A percentile compares a stretch with the other conserved stretches of the same genome.
Conservation (phyloP, 2,888 invertebrate genomes). For the Tridacna crocea region DNA sequence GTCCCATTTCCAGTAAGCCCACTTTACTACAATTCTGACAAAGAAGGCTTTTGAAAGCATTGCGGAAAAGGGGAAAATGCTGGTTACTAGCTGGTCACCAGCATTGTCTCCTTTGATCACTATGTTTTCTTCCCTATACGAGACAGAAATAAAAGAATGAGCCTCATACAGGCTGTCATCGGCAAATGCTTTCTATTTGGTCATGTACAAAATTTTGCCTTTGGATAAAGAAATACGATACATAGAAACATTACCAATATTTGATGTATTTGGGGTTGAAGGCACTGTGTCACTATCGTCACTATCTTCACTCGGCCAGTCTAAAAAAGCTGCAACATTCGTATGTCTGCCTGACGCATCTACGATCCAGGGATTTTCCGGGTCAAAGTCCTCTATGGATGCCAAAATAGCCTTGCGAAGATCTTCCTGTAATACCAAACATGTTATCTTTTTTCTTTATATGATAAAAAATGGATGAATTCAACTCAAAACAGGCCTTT, state of each 20-base stretch:
- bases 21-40: not conserved
- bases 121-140: too few relatives aligned
- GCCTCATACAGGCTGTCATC: too few relatives aligned
- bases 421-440: constrained; percentile 77
- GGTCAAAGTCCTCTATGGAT: constrained; percentile 85
- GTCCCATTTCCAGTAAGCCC: not conserved
- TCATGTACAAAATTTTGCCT: too few relatives aligned
- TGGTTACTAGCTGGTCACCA: too few relatives aligned
- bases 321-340: constrained; percentile 86
- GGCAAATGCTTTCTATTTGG: too few relatives aligned
- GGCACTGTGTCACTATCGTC: constrained; percentile 60
- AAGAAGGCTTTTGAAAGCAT: not conserved
- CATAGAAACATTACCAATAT: constrained; percentile 2
- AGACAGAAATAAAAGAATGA: too few relatives aligned
- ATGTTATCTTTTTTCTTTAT: too few relatives aligned
- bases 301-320: constrained; percentile 87
- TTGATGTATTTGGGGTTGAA: constrained; percentile 37
- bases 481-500: too few relatives aligned
- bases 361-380: constrained; percentile 86
- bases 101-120: too few relatives aligned
- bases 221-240: too few relatives aligned
- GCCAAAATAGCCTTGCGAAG: constrained; percentile 82
- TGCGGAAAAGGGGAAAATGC: too few relatives aligned
- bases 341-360: constrained; percentile 86
- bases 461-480: too few relatives aligned